Conservation (phyloP, 2,888 invertebrate species). For the Drosophila anomalipes region DNA sequence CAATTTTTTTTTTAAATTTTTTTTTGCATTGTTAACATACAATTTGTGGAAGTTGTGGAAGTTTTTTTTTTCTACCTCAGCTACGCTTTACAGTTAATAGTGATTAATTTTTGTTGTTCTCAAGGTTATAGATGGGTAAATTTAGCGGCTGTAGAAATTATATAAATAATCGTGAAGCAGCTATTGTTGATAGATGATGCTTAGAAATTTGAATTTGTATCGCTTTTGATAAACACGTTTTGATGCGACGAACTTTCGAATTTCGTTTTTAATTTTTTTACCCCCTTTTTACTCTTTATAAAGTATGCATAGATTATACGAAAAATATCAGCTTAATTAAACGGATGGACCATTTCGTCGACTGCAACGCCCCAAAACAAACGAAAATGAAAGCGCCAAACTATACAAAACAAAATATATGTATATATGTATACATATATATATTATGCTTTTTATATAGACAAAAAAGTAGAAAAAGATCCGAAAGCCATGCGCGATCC, state of each 20-base stretch:
- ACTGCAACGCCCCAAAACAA: constrained; percentile 55
- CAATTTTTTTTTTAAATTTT: constrained; percentile 4
- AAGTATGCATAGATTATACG: constrained; percentile 61
- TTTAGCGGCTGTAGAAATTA: constrained; percentile 8
- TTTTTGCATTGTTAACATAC: constrained; percentile 34
- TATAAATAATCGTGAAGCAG: constrained; percentile 24
- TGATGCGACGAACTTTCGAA: constrained; percentile 50
- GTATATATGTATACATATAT: neutral
- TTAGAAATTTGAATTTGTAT: constrained; percentile 35
- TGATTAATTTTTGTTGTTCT: constrained; percentile 17
- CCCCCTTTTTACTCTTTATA: neutral
- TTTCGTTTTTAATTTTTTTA: constrained; percentile 6
- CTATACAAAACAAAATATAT: neutral
- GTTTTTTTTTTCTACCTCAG: neutral
- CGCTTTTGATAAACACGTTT: constrained; percentile 42
- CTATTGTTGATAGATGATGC: constrained; percentile 36
- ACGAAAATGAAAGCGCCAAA: constrained; percentile 73
- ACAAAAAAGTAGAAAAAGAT: constrained; percentile 27
- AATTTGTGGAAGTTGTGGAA: constrained; percentile 7
- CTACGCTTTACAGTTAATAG: constrained; percentile 8
- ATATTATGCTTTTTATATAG: constrained; percentile 26
- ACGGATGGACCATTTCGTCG: constrained; percentile 57
- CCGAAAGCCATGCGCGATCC: constrained; percentile 31
- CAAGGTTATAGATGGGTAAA: constrained; percentile 36
- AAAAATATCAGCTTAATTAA: constrained; percentile 64